Evolutionary conservation across 2,888 invertebrate species (phyloP).

Genomic region (Eupithecia pulchellata): DNA sequence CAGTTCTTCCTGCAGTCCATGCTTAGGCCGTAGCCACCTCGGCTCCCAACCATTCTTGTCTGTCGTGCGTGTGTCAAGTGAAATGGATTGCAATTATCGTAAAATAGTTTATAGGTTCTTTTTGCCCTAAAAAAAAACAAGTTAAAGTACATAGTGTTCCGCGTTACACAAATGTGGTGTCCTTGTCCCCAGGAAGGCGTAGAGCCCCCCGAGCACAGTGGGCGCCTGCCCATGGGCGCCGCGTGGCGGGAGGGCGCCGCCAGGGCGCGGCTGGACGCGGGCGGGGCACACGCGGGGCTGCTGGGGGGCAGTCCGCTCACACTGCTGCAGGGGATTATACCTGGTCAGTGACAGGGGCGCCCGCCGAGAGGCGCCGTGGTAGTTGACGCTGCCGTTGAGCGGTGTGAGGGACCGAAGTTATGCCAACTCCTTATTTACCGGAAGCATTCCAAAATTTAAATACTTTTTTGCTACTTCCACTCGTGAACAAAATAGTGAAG

Average conservation of each 20-base stretch:
- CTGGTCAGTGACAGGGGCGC: slow-evolving; percentile 84
- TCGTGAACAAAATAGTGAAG: too few relatives aligned
- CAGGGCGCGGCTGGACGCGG: slow-evolving; percentile 68
- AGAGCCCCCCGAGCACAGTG: slow-evolving; percentile 59
- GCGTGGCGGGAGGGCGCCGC: slow-evolving; percentile 54
- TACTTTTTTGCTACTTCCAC: too few relatives aligned
- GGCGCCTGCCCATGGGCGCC: slow-evolving; percentile 35
- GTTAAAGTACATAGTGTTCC: too few relatives aligned
- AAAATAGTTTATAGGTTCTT: too few relatives aligned
- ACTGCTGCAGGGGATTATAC: slow-evolving; percentile 91
- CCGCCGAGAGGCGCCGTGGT: neutral
- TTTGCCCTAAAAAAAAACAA: too few relatives aligned
- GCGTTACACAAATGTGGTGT: neutral
- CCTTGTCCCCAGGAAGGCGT: slow-evolving; percentile 68
- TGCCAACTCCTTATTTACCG: too few relatives aligned
- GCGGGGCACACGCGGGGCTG: slow-evolving; percentile 75
- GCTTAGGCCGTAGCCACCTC: neutral
- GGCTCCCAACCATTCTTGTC: neutral
- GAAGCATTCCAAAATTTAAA: too few relatives aligned
- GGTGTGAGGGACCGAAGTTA: neutral
- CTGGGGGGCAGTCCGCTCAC: slow-evolving; percentile 88
- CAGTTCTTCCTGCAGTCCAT: neutral
- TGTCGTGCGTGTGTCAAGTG: too few relatives aligned
- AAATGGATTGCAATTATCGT: too few relatives aligned
- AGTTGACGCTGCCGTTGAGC: neutral